Percentiles rank a stretch among this genome's conserved stretches.
Evolutionary conservation across 2,888 invertebrate species (phyloP).

Genomic region (Lissonota sp.): DNA sequence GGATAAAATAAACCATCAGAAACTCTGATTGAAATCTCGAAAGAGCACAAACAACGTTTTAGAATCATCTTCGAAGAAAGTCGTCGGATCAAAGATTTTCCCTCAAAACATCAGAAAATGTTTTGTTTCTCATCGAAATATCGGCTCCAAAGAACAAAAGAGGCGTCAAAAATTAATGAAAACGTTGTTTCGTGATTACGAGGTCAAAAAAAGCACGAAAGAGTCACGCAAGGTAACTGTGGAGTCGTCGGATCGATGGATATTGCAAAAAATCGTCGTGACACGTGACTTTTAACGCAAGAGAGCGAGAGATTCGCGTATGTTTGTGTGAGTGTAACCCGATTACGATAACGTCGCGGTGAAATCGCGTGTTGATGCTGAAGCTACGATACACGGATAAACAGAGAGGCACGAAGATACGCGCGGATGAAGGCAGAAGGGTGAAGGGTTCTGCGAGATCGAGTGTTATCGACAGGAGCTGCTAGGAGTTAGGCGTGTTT

Average conservation of each 20-base stretch:
- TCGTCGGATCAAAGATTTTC: no score
- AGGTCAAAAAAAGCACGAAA: constrained; percentile 43
- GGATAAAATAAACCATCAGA: no score
- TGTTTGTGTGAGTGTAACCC: background rate
- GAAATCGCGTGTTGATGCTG: constrained; percentile 13
- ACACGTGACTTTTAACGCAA: constrained; percentile 67
- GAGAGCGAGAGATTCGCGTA: constrained; percentile 13
- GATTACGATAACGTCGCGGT: constrained; percentile 24
- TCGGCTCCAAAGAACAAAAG: no score
- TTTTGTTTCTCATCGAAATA: no score
- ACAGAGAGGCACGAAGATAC: constrained; percentile 7
- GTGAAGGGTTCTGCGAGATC: constrained; percentile 52
- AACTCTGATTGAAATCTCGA: no score
- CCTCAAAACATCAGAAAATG: no score
- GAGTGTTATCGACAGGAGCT: constrained; percentile 62
- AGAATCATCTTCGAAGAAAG: no score
- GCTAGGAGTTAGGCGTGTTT: constrained; percentile 39
- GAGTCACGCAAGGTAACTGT: constrained; percentile 43
- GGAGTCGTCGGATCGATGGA: constrained; percentile 45
- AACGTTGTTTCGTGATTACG: constrained; percentile 30
- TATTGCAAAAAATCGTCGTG: constrained; percentile 50
- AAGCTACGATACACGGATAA: background rate
- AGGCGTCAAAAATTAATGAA: constrained; percentile 2
- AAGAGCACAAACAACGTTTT: no score
- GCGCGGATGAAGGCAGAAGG: constrained; percentile 14